Percentiles rank a stretch among this genome's conserved stretches.
phyloP scores from a whole-genome alignment of 2,888 invertebrate genomes.

The Branchipolynoe longqiensis region DNA sequence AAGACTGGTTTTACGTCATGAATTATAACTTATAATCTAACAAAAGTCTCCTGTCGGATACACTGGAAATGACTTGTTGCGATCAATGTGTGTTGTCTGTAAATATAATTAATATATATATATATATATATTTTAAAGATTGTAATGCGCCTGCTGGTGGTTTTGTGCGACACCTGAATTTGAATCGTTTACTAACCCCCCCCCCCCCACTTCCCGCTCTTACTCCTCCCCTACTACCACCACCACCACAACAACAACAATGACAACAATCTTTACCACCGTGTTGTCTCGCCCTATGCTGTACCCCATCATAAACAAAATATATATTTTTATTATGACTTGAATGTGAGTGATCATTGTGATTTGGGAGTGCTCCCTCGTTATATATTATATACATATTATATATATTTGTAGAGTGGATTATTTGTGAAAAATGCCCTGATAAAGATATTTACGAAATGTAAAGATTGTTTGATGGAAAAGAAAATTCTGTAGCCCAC shows the following conservation, averaged over 20 bases:
- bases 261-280: slow-evolving; percentile 21
- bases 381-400: slow-evolving; percentile 53
- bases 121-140: neutral
- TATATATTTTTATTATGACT: slow-evolving; percentile 56
- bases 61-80: too few species aligned
- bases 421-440: slow-evolving; percentile 40
- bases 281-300: slow-evolving; percentile 4
- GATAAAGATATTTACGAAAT: slow-evolving; percentile 44
- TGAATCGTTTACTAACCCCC: neutral
- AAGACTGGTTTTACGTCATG: too few species aligned
- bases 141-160: neutral
- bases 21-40: too few species aligned
- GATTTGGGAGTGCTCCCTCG: slow-evolving; percentile 54
- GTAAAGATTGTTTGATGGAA: slow-evolving; percentile 38
- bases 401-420: slow-evolving; percentile 56
- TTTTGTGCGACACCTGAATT: slow-evolving; percentile 3
- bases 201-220: too few species aligned
- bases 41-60: too few species aligned
- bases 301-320: neutral
- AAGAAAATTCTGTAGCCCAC: slow-evolving; percentile 50
- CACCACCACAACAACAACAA: too few species aligned
- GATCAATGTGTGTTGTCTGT: slow-evolving; percentile 28
- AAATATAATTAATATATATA: neutral
- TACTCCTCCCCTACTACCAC: too few species aligned
- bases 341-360: slow-evolving; percentile 56